These are phyloP conservation scores for Drosophila mimetica DNA, from an alignment of 2,888 invertebrate genomes.

Conservation along the genomic window DNA sequence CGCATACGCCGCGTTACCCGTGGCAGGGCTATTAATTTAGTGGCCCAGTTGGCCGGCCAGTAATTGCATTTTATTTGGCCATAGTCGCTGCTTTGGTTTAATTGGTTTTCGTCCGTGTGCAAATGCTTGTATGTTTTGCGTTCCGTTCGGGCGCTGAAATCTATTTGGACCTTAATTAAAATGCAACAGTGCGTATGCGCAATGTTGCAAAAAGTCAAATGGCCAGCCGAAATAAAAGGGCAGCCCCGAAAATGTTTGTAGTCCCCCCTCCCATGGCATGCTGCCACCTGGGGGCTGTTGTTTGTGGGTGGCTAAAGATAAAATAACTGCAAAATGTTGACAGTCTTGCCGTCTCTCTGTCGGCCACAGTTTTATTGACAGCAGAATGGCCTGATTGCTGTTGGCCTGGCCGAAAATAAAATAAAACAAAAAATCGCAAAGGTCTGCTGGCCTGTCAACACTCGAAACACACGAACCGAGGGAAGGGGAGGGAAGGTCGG, in stretches of 20 bases:
- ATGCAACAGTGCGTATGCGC: constrained; percentile 74
- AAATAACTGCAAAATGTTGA: constrained; percentile 77
- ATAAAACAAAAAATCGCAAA: constrained; percentile 29
- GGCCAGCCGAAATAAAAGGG: constrained; percentile 43
- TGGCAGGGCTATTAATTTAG: constrained; percentile 71
- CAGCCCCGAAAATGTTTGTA: constrained; percentile 53
- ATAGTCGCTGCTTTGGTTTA: constrained; percentile 64
- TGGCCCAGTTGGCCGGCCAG: constrained; percentile 49
- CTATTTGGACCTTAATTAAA: constrained; percentile 73
- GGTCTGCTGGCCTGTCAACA: constrained; percentile 56
- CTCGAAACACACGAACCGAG: constrained; percentile 35
- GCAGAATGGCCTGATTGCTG: constrained; percentile 71
- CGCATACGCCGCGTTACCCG: constrained; percentile 64
- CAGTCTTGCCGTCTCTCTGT: constrained; percentile 35
- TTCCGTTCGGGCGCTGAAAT: constrained; percentile 53
- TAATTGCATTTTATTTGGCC: constrained; percentile 75
- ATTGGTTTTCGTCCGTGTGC: constrained; percentile 67
- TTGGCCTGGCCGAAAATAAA: constrained; percentile 31
- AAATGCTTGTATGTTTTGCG: constrained; percentile 24
- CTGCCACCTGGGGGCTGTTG: constrained; percentile 21
- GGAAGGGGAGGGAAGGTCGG: background rate
- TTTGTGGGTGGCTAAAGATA: constrained; percentile 49
- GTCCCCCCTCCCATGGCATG: too few relatives aligned
- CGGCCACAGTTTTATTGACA: constrained; percentile 67
- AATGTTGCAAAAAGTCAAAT: constrained; percentile 72